Evolutionary conservation across 2,113 vertebrate species (phyloP).

Genomic region (Ellobius talpinus): DNA sequence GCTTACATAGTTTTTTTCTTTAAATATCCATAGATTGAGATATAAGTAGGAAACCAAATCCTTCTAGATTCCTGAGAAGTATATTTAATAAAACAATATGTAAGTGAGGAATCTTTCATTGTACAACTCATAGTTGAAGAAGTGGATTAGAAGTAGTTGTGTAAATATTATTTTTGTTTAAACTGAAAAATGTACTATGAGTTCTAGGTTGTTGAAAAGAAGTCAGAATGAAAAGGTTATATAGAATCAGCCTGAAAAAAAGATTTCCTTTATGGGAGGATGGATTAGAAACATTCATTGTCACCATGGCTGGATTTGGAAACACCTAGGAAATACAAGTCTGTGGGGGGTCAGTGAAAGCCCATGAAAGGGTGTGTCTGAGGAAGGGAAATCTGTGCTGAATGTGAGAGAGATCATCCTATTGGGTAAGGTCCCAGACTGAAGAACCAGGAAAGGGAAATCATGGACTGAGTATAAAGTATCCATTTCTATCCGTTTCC

Average conservation of each 20-base stretch:
- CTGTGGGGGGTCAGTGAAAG: neutral
- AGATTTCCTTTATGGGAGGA: neutral
- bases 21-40: neutral
- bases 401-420: neutral
- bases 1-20: neutral
- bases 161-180: neutral
- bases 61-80: neutral
- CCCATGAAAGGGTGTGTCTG: neutral
- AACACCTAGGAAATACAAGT: neutral
- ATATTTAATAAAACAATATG: neutral
- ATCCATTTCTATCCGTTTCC: neutral
- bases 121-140: neutral
- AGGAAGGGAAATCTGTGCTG: neutral
- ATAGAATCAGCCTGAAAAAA: neutral
- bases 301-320: neutral
- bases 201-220: neutral
- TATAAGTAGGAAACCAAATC: neutral
- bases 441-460: neutral
- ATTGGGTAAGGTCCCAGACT: neutral
- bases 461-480: neutral
- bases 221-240: neutral
- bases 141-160: neutral
- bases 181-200: neutral
- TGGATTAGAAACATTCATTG: neutral
- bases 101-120: neutral